Evolutionary conservation across 2,888 invertebrate genomes (phyloP), one percentile per base, ranked within the genome.

Genomic region (Iphiclides podalirius): DNA sequence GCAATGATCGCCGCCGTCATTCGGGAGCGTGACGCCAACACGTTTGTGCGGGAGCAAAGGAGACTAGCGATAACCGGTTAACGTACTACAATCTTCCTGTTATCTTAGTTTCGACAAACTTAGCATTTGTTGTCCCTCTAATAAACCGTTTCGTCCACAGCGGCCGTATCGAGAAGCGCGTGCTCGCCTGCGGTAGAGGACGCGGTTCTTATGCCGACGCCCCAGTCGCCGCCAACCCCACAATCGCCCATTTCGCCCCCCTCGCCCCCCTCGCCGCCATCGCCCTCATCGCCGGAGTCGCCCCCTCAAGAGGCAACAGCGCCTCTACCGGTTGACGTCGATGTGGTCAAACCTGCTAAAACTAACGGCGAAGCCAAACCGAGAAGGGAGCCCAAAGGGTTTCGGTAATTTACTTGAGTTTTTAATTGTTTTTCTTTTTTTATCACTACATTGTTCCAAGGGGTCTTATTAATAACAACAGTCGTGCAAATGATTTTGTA

Each of bases 331-430:
- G 58, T 61, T 41, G 63, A 66, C 35, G 39, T 59, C 42, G 60
- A 66, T 20, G 47, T 64, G 14, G 44, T 64, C 17, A 63, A 61
- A 37, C 61, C 67, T 45, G 26, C 53, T 49, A 67, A 67, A 53
- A 52, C 59, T 48, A 85, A 81, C 50, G 85, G 82, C 1, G 80
- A 82, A 35, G 50, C 59, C 38, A 90, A 79, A 75, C 65, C 67
- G 12, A 84, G 90, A 60, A 76, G 90, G 86, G 67, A 80, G 54
- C 69, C 64, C 23, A 82, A 82, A 66, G 79, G 74, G 52, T 83
- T 83, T 61, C 72, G 91, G 91, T 67, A 88, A 80, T 62, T 76
- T 81, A 2, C 57, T 80, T 14, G 79, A 79, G 6, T 6, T 20
- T 20, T 20, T 4, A 20, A 8, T 26, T 26, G 6, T 26, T 26